These are phyloP conservation scores for Yponomeuta cagnagella DNA, from an alignment of 2,888 invertebrate species.

Conservation along the genomic window DNA sequence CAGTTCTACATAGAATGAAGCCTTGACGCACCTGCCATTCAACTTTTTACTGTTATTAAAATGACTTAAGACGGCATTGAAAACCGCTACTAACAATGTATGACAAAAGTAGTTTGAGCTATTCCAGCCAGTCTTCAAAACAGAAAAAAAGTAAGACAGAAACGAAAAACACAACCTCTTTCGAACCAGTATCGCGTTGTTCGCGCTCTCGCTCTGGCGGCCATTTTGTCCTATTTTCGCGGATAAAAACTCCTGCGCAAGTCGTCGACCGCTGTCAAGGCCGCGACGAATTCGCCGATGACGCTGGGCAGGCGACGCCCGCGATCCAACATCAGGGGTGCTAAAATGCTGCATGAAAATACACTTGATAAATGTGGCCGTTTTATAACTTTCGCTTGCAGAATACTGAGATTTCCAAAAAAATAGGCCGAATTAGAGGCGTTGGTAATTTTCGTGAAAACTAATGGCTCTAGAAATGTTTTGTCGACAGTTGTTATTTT, in stretches of 20 bases:
- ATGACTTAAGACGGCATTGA: no score
- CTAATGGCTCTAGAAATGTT: no score
- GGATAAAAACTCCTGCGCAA: constrained; percentile 42
- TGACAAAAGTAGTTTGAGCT: not conserved
- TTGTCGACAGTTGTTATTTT: not conserved
- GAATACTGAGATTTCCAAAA: not conserved
- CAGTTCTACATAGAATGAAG: no score
- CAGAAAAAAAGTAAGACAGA: no score
- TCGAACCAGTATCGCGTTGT: not conserved
- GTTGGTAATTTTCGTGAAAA: no score
- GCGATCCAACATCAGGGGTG: not conserved
- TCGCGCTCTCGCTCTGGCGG: constrained; percentile 7
- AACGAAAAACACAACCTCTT: not conserved
- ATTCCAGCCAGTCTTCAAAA: not conserved
- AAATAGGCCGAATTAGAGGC: no score
- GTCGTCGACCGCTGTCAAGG: constrained; percentile 66
- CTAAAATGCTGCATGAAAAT: constrained; percentile 12
- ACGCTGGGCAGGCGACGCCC: constrained; percentile 10
- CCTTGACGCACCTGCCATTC: no score
- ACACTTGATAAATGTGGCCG: not conserved
- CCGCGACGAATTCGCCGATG: constrained; percentile 55
- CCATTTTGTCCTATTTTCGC: constrained; percentile 40
- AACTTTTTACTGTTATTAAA: no score
- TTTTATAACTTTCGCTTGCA: not conserved
- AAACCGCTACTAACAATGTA: not conserved